A percentile compares a stretch with the other conserved stretches of the same genome.
Conservation (phyloP, 2,113 vertebrate species). For the Tachycineta bicolor region DNA sequence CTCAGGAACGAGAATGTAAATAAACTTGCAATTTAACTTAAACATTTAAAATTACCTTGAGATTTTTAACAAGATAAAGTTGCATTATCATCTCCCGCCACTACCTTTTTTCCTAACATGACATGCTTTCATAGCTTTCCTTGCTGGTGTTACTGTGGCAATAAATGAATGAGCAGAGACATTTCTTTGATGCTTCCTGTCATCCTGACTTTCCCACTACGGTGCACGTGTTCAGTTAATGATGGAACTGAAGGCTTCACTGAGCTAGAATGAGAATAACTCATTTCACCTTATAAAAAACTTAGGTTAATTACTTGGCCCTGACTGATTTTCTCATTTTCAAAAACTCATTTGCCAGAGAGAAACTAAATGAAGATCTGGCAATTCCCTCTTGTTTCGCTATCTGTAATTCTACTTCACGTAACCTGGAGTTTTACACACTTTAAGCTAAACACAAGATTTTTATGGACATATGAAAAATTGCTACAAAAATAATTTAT, state of each 20-base stretch:
- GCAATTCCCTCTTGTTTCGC: not conserved
- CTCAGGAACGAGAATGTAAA: not conserved
- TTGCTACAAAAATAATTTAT: not conserved
- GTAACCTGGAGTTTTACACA: not conserved
- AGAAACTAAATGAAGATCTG: conserved; percentile 8
- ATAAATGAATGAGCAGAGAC: not conserved
- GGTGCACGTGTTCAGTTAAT: not conserved
- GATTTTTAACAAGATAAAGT: not conserved
- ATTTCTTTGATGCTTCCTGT: not conserved
- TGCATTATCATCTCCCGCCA: not conserved
- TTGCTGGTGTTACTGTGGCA: not conserved
- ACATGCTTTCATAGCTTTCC: not conserved
- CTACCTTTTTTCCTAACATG: not conserved
- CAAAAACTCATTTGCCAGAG: conserved; percentile 36
- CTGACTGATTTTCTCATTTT: conserved; percentile 41
- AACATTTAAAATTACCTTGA: not conserved
- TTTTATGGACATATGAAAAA: not conserved
- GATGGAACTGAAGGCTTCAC: not conserved
- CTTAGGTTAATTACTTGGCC: conserved; percentile 54
- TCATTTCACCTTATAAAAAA: not conserved
- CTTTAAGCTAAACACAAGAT: not conserved
- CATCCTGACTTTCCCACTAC: not conserved
- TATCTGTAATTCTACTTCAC: not conserved
- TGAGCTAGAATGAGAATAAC: not conserved
- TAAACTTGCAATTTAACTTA: not conserved